Percentiles rank a stretch among this genome's conserved stretches.
Evolutionary conservation across 2,113 vertebrate species (phyloP).

Genomic region (Dolichotis patagonum): DNA sequence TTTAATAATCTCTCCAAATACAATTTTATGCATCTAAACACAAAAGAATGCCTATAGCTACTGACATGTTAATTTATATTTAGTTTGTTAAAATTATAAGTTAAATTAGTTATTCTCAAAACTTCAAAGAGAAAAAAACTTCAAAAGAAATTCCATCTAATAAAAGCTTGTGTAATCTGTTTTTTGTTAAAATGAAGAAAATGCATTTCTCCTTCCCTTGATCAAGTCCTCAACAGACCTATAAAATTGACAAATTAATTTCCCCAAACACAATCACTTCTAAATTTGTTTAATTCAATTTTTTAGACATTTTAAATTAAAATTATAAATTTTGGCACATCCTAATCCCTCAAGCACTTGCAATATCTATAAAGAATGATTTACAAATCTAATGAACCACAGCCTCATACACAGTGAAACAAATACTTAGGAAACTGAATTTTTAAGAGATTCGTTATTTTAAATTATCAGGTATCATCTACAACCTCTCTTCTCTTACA

Average conservation of each 20-base stretch:
- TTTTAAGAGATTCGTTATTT: background rate
- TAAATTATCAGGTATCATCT: background rate
- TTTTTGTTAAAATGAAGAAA: constrained; percentile 49
- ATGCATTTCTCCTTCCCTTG: background rate
- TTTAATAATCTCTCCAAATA: background rate
- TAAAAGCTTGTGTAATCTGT: background rate
- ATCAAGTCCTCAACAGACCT: background rate
- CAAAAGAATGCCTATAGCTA: background rate
- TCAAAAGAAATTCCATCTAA: background rate
- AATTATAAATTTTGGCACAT: constrained; percentile 42
- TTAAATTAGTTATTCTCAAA: constrained; percentile 48
- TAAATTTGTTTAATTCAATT: constrained; percentile 44
- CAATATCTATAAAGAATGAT: constrained; percentile 45
- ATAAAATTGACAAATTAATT: constrained; percentile 60
- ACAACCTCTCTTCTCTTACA: background rate
- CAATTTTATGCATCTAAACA: background rate
- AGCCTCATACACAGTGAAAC: background rate
- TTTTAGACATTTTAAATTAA: constrained; percentile 35
- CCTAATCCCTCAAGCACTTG: constrained; percentile 39
- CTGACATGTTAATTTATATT: constrained; percentile 3
- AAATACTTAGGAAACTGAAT: background rate
- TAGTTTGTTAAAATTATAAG: constrained; percentile 35
- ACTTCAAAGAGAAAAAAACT: background rate
- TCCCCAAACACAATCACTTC: constrained; percentile 24
- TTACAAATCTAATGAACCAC: constrained; percentile 37